phyloP scores from a whole-genome alignment of 23 tunicate genomes.

The Phallusia fumigata region DNA sequence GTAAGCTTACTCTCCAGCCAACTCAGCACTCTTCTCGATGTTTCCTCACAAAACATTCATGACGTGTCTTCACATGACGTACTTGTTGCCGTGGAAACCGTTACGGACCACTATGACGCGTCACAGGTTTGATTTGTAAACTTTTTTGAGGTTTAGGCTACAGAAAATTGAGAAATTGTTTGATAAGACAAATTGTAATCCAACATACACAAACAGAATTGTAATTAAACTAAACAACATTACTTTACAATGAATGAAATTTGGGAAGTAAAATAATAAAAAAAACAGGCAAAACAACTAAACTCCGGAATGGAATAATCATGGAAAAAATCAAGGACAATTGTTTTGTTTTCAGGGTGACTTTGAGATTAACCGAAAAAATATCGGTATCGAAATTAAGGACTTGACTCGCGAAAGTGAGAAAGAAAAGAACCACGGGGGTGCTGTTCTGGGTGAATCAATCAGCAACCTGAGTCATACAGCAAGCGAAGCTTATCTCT shows the following conservation, averaged over 20 bases:
- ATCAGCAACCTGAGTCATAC: not conserved
- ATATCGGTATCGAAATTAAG: slow-evolving; percentile 42
- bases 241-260: no score
- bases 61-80: slow-evolving; percentile 5
- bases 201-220: no score
- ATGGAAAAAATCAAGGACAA: not conserved
- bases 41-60: not conserved
- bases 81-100: slow-evolving; percentile 38
- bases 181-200: no score
- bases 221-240: no score
- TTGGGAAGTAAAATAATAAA: no score
- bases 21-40: slow-evolving; percentile 26
- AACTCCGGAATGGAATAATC: no score
- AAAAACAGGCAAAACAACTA: no score
- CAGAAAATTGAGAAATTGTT: no score
- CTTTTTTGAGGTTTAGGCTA: no score
- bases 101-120: slow-evolving; percentile 32
- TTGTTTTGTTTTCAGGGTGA: slow-evolving; percentile 21
- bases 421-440: not conserved
- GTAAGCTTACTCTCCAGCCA: slow-evolving; percentile 15
- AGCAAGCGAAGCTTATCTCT: slow-evolving; percentile 28
- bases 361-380: slow-evolving; percentile 13
- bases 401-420: not conserved
- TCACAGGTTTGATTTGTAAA: slow-evolving; percentile 11
- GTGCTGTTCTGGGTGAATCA: not conserved